Evolutionary conservation across 2,113 vertebrate genomes (phyloP).

Genomic region (Pteruthius melanotis): DNA sequence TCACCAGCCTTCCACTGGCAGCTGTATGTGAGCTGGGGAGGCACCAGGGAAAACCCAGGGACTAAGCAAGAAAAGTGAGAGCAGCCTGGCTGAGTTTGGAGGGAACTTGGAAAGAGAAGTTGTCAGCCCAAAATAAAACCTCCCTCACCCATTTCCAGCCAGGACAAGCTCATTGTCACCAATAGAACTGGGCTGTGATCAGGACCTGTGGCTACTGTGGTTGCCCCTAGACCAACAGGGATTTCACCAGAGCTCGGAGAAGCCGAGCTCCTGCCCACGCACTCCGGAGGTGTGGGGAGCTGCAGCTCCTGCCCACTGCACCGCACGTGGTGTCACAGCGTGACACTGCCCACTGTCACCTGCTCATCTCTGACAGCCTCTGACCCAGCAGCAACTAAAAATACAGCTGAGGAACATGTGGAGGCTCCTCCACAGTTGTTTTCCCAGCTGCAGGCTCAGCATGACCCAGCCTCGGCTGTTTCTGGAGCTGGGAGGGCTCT

Average conservation of each 20-base stretch:
- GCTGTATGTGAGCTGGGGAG: not conserved
- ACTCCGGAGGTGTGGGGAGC: rapidly evolving
- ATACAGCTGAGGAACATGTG: not conserved
- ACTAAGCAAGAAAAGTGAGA: not conserved
- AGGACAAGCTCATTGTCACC: not conserved
- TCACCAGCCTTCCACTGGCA: not conserved
- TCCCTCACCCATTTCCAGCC: not conserved
- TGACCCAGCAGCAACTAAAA: not conserved
- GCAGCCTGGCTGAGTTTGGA: not conserved
- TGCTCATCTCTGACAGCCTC: not conserved
- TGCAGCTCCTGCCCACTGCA: rapidly evolving
- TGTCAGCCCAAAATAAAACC: not conserved
- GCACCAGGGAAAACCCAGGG: not conserved
- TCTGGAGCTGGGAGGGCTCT: not conserved
- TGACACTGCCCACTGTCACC: not conserved
- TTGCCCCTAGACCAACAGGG: not conserved
- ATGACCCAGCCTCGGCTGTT: not conserved
- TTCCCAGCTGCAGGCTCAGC: constrained; percentile 13
- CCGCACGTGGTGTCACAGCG: rapidly evolving
- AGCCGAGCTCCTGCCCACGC: rapidly evolving
- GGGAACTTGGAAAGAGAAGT: not conserved
- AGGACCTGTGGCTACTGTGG: not conserved
- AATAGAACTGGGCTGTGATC: not conserved
- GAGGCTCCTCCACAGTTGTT: not conserved
- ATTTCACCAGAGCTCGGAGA: not conserved